Evolutionary conservation across 2,113 vertebrate species (phyloP).

Genomic region (Pollachius pollachius): DNA sequence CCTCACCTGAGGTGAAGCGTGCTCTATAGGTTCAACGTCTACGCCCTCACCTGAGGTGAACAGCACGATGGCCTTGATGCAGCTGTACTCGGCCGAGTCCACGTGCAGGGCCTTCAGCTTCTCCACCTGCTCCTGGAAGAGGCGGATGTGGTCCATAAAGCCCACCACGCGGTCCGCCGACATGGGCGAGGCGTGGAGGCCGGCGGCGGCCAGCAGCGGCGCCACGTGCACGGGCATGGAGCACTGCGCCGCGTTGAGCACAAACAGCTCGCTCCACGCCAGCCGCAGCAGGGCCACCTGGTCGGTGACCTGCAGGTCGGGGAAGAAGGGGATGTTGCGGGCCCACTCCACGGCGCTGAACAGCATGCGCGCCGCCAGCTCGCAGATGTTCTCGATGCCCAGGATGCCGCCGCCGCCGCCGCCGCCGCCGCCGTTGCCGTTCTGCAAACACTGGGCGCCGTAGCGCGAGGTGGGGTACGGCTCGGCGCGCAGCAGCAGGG

Average conservation of each 20-base stretch:
- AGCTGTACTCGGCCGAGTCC: slow-evolving; percentile 96
- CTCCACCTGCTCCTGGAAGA: slow-evolving; percentile 98
- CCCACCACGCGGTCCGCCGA: slow-evolving; percentile 95
- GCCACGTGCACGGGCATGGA: slow-evolving; percentile 96
- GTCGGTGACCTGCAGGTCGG: slow-evolving; percentile 96
- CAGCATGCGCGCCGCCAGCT: slow-evolving; percentile 95
- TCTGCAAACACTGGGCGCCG: slow-evolving; percentile 94
- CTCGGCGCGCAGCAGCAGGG: slow-evolving; percentile 92
- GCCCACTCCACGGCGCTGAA: slow-evolving; percentile 98
- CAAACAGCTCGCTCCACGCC: slow-evolving; percentile 98
- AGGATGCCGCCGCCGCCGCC: slow-evolving; percentile 73
- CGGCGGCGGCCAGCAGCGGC: slow-evolving; percentile 91
- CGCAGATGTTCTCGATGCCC: slow-evolving; percentile 99
- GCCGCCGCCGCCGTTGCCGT: slow-evolving; percentile 76
- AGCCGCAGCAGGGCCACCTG: slow-evolving; percentile 95
- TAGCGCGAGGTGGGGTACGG: slow-evolving; percentile 94
- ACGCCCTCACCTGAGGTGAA: slow-evolving; percentile 91
- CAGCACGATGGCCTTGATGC: slow-evolving; percentile 95
- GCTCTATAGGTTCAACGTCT: too few species aligned
- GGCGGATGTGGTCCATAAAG: slow-evolving; percentile 99
- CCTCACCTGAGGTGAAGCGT: too few species aligned
- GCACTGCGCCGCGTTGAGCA: slow-evolving; percentile 95
- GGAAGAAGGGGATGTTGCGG: slow-evolving; percentile 97
- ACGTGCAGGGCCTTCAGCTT: slow-evolving; percentile 96
- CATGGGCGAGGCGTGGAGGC: slow-evolving; percentile 95